These are phyloP conservation scores for Myotis davidii DNA, from an alignment of 2,113 vertebrate genomes.

Conservation along the genomic window DNA sequence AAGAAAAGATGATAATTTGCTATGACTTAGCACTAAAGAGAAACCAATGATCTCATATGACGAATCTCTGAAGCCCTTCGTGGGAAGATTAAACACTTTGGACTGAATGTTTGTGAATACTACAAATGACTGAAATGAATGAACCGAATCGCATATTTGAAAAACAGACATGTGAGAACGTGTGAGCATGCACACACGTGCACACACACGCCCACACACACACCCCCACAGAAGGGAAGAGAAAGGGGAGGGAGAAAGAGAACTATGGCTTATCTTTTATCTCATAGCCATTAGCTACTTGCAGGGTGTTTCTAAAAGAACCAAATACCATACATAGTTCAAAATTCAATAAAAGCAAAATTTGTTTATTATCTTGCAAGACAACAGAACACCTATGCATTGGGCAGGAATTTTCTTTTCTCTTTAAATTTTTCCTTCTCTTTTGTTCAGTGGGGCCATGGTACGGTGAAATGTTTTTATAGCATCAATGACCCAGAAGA, in stretches of 20 bases:
- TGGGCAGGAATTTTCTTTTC: neutral
- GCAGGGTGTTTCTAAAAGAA: neutral
- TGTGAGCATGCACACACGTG: neutral
- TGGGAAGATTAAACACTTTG: constrained; percentile 43
- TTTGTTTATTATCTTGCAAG: neutral
- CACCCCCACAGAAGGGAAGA: neutral
- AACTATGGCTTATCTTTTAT: neutral
- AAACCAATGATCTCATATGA: constrained; percentile 66
- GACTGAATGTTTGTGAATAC: constrained; percentile 13
- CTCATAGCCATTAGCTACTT: neutral
- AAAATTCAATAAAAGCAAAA: constrained; percentile 23
- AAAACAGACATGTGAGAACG: neutral
- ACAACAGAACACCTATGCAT: neutral
- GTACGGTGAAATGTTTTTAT: neutral
- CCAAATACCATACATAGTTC: neutral
- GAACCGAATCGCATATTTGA: neutral
- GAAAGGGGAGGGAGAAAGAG: neutral
- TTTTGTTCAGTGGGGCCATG: neutral
- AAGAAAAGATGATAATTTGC: constrained; percentile 74
- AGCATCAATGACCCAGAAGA: neutral
- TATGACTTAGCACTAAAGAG: constrained; percentile 72
- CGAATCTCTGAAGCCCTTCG: constrained; percentile 9
- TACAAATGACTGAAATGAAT: constrained; percentile 6
- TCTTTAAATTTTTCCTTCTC: neutral
- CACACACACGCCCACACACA: neutral